These are phyloP conservation scores for Nomada hirtipes DNA, from an alignment of 2,888 invertebrate genomes.

Conservation along the genomic window DNA sequence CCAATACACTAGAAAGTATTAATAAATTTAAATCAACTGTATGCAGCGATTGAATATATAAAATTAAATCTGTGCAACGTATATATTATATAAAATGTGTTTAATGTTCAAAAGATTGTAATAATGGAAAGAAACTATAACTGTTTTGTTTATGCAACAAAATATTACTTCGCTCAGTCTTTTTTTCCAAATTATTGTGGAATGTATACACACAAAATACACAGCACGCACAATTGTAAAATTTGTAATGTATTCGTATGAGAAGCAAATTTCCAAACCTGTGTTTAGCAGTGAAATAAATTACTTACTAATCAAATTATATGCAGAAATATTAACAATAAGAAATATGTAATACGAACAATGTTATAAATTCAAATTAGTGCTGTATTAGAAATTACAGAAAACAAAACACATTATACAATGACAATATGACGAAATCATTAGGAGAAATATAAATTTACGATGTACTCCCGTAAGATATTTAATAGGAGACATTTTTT, in stretches of 20 bases:
- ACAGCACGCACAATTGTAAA: neutral
- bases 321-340: constrained; percentile 12
- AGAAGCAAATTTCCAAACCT: constrained; percentile 27
- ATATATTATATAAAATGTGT: constrained; percentile 46
- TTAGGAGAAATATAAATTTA: constrained; percentile 28
- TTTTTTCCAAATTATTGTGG: constrained; percentile 1
- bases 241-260: constrained; percentile 5
- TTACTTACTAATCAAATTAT: constrained; percentile 18
- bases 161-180: constrained; percentile 22
- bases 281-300: neutral
- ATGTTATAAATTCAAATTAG: constrained; percentile 17
- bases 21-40: constrained; percentile 41
- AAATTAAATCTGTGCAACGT: constrained; percentile 31
- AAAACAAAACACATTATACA: constrained; percentile 54
- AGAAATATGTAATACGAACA: constrained; percentile 21
- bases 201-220: constrained; percentile 1
- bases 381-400: constrained; percentile 28
- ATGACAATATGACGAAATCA: constrained; percentile 65
- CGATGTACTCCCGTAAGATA: constrained; percentile 14
- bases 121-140: constrained; percentile 5
- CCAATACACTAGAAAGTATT: constrained; percentile 44
- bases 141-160: constrained; percentile 8
- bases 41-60: constrained; percentile 29
- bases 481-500: constrained; percentile 20
- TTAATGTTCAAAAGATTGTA: constrained; percentile 33